These are phyloP conservation scores for Dendropsophus ebraccatus DNA, from an alignment of 2,113 vertebrate species.

Conservation along the genomic window DNA sequence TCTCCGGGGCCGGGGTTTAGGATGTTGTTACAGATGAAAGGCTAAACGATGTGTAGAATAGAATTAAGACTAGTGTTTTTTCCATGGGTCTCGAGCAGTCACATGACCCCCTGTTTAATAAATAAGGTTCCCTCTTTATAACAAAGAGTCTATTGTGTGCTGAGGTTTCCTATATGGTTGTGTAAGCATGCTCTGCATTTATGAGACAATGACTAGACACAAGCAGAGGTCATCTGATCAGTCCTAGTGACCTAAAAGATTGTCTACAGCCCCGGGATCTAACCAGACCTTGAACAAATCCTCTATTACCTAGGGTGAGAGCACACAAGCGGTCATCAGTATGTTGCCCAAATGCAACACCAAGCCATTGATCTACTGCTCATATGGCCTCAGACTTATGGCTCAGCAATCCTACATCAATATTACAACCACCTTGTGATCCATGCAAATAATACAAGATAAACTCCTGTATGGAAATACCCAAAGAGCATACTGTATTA, in stretches of 20 bases:
- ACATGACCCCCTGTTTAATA: not conserved
- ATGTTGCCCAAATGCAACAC: too few species aligned
- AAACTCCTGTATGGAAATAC: not conserved
- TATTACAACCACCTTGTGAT: not conserved
- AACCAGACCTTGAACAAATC: too few species aligned
- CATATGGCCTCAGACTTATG: too few species aligned
- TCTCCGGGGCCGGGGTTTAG: not conserved
- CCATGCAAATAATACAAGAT: not conserved
- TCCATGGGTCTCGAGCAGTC: not conserved
- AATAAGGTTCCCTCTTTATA: not conserved
- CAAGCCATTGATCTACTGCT: too few species aligned
- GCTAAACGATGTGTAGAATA: not conserved
- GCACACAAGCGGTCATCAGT: too few species aligned
- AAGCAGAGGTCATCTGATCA: not conserved
- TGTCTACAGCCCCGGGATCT: too few species aligned
- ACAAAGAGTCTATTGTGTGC: not conserved
- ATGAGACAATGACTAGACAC: not conserved
- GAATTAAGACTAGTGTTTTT: not conserved
- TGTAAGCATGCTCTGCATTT: not conserved
- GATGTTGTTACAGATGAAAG: not conserved
- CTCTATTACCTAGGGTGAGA: too few species aligned
- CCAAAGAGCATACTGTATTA: not conserved
- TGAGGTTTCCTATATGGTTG: not conserved
- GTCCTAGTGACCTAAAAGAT: not conserved
- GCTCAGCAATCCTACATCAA: not conserved